Evolutionary conservation across 2,113 vertebrate genomes (phyloP).

Genomic region (Cichladusa arquata): DNA sequence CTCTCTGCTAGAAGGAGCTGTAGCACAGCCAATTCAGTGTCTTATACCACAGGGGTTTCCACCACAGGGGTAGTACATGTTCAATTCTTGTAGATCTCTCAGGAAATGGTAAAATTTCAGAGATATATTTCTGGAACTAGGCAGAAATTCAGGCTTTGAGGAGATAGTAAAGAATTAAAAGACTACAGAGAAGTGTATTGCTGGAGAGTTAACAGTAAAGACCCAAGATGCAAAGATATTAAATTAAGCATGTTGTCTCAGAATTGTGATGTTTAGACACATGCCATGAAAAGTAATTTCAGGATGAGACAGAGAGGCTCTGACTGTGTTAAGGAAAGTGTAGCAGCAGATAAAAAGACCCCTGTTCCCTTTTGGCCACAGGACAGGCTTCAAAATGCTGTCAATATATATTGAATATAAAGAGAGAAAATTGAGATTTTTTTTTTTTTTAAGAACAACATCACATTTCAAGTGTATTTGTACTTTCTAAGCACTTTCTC

Average conservation of each 20-base stretch:
- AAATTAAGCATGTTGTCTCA: background rate
- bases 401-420: background rate
- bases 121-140: slow-evolving; percentile 23
- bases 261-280: background rate
- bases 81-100: slow-evolving; percentile 43
- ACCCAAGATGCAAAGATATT: background rate
- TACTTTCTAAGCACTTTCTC: background rate
- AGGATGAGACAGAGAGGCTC: background rate
- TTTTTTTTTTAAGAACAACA: accelerated
- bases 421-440: background rate
- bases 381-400: background rate
- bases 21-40: slow-evolving; percentile 18
- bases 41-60: background rate
- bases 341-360: background rate
- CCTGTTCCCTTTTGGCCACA: background rate
- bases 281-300: background rate
- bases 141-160: slow-evolving; percentile 24
- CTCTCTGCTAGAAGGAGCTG: slow-evolving; percentile 16
- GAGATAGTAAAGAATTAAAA: slow-evolving; percentile 23
- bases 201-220: background rate
- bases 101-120: slow-evolving; percentile 27
- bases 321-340: background rate
- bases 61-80: background rate
- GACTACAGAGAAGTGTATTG: background rate
- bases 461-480: background rate